Percentiles rank a stretch among this genome's conserved stretches.
Conservation (phyloP, 2,797 vertebrate genomes). For the Chlorospingus flavigularis region DNA sequence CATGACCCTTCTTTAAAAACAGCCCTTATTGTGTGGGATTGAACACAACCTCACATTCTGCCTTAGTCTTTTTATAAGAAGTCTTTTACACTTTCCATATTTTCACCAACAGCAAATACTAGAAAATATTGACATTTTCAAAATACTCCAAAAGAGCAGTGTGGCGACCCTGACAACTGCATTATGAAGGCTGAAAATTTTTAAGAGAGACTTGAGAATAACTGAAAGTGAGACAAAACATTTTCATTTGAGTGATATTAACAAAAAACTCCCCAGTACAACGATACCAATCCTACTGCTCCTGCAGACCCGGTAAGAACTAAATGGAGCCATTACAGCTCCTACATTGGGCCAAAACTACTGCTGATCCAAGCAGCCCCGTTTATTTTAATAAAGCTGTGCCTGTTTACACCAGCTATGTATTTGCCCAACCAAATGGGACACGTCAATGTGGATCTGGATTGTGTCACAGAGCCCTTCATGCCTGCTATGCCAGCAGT, state of each 20-base stretch:
- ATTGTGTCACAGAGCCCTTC: not conserved
- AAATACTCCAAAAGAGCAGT: not conserved
- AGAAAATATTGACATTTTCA: not conserved
- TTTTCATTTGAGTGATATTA: not conserved
- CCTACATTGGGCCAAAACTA: not conserved
- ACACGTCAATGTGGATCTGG: not conserved
- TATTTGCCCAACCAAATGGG: not conserved
- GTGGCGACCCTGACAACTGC: not conserved
- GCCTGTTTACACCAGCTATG: not conserved
- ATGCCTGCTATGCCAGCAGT: not conserved
- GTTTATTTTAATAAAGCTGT: not conserved
- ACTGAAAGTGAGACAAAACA: slow-evolving; percentile 3
- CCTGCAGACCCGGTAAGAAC: not conserved
- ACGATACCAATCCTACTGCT: not conserved
- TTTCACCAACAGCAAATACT: not conserved
- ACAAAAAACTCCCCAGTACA: not conserved
- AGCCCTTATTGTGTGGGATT: not conserved
- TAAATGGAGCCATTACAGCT: not conserved
- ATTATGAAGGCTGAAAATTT: not conserved
- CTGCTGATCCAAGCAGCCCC: not conserved
- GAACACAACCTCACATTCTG: not conserved
- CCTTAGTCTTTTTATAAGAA: not conserved
- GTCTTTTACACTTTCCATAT: not conserved
- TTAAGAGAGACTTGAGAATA: not conserved
- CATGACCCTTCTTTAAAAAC: not conserved